Percentiles rank a stretch among this genome's conserved stretches.
Conservation (phyloP, 2,797 vertebrate species). For the Silurus lanzhouensis region DNA sequence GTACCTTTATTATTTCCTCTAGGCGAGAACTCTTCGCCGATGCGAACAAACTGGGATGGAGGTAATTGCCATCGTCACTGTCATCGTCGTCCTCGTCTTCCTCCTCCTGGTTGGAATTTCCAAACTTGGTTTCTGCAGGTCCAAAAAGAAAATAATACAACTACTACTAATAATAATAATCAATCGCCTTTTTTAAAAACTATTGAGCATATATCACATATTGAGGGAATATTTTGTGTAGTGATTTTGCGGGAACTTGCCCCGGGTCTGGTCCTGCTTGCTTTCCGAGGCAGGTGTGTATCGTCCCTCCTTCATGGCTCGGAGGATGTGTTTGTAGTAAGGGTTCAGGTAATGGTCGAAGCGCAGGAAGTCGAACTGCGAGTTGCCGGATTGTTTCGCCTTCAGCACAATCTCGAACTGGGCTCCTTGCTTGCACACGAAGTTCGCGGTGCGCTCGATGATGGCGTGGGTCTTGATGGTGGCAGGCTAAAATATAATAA, state of each 20-base stretch:
- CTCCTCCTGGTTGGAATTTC: constrained; percentile 76
- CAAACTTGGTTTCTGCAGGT: constrained; percentile 70
- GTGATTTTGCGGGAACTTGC: constrained; percentile 66
- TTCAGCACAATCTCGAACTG: constrained; percentile 99
- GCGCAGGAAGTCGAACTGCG: constrained; percentile 95
- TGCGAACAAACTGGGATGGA: constrained; percentile 96
- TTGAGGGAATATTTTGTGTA: too few relatives aligned
- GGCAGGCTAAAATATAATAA: constrained; percentile 78
- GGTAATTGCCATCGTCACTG: constrained; percentile 86
- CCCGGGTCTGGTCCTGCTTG: constrained; percentile 75
- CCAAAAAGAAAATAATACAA: not conserved
- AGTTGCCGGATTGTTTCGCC: constrained; percentile 94
- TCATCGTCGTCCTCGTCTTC: constrained; percentile 81
- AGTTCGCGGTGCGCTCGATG: constrained; percentile 95
- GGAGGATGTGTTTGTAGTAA: constrained; percentile 96
- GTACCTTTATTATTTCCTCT: constrained; percentile 93
- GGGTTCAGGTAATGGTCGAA: constrained; percentile 99
- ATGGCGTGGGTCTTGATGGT: constrained; percentile 97
- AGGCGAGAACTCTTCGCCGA: constrained; percentile 88
- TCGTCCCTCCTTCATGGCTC: constrained; percentile 93
- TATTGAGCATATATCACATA: not conserved
- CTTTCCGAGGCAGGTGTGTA: constrained; percentile 76
- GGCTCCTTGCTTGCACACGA: constrained; percentile 94
- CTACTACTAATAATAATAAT: too few relatives aligned
- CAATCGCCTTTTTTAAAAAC: not conserved